These are phyloP conservation scores for Aradophagus sp. DNA, from an alignment of 1,140 invertebrate species.

Conservation along the genomic window DNA sequence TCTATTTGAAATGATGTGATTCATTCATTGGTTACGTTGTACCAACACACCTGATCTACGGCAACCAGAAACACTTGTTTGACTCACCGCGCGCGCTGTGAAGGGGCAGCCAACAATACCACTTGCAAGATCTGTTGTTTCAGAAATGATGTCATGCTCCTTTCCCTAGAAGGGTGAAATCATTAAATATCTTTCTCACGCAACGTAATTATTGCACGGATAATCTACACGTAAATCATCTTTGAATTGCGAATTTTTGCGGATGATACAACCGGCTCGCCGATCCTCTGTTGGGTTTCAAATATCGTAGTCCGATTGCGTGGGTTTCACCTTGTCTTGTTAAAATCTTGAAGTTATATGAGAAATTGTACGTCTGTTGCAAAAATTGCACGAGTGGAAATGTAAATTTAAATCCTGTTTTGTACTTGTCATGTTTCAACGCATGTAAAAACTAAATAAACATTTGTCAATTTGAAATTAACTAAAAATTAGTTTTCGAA, in stretches of 20 bases:
- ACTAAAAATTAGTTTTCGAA: no score
- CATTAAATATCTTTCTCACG: slow-evolving; percentile 15
- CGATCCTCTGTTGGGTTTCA: slow-evolving; percentile 20
- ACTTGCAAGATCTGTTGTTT: slow-evolving; percentile 7
- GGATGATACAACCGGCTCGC: slow-evolving; percentile 6
- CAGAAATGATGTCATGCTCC: not conserved
- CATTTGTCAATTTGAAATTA: no score
- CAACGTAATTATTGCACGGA: slow-evolving; percentile 5
- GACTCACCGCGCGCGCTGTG: not conserved
- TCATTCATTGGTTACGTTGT: no score
- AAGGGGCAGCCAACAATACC: slow-evolving; percentile 15
- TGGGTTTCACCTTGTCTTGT: slow-evolving; percentile 15
- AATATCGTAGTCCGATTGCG: slow-evolving; percentile 3
- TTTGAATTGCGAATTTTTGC: slow-evolving; percentile 4
- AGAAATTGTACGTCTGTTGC: slow-evolving; percentile 4
- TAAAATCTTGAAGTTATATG: slow-evolving; percentile 24
- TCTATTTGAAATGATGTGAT: no score
- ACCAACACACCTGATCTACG: not conserved
- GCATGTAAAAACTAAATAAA: no score
- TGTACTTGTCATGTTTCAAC: no score
- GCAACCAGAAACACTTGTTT: not conserved
- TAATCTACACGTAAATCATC: slow-evolving; percentile 6
- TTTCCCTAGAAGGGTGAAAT: slow-evolving; percentile 6
- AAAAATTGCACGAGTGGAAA: slow-evolving; percentile 9
- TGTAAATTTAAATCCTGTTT: no score